phyloP scores from a whole-genome alignment of 2,113 vertebrate genomes.

The Malurus melanocephalus region DNA sequence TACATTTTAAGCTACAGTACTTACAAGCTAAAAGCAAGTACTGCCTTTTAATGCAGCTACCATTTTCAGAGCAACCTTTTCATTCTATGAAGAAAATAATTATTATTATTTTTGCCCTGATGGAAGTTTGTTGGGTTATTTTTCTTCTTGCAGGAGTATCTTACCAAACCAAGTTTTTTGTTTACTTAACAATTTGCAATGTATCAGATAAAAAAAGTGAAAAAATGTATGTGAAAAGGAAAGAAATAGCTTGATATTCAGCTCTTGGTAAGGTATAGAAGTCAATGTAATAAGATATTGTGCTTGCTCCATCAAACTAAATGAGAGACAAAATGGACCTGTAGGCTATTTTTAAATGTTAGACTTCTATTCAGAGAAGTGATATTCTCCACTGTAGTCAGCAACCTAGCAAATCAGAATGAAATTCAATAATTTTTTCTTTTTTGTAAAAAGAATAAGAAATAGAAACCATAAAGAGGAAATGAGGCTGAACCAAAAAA shows the following conservation, averaged over 20 bases:
- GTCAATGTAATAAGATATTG: neutral
- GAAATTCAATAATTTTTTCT: slow-evolving; percentile 1
- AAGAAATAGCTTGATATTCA: neutral
- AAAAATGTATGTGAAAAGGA: neutral
- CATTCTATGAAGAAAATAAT: slow-evolving; percentile 30
- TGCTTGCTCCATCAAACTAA: neutral
- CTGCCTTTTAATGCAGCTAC: slow-evolving; percentile 34
- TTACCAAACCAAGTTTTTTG: neutral
- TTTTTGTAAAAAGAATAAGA: neutral
- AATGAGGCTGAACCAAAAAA: slow-evolving; percentile 11
- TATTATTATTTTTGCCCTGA: slow-evolving; percentile 35
- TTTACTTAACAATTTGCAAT: neutral
- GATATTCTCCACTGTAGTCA: neutral
- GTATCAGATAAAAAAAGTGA: neutral
- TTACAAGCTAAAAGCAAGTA: slow-evolving; percentile 26
- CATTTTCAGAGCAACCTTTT: slow-evolving; percentile 19
- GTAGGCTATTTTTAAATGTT: slow-evolving; percentile 29
- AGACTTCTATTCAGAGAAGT: neutral
- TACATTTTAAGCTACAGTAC: slow-evolving; percentile 52
- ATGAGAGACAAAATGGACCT: neutral
- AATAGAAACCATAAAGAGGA: neutral
- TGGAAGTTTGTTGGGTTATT: neutral
- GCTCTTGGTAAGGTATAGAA: neutral
- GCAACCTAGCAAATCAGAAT: neutral
- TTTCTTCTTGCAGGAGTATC: neutral